A percentile compares a stretch with the other conserved stretches of the same genome.
Conservation (phyloP, 2,797 vertebrate species). For the Coccyzus lansbergi region DNA sequence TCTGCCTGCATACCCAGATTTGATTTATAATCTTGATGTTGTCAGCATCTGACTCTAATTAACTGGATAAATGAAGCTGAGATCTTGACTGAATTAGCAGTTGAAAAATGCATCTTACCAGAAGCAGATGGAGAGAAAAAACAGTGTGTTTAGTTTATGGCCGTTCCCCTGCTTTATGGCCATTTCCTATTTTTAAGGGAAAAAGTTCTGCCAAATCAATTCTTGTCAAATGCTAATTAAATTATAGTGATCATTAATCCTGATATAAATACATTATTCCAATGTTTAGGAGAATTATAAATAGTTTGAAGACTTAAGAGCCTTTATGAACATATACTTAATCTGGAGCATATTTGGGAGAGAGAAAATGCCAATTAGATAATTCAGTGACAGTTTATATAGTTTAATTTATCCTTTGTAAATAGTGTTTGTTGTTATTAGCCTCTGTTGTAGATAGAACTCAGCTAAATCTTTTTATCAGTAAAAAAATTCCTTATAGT, state of each 20-base stretch:
- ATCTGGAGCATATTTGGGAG: slow-evolving; percentile 42
- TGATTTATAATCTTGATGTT: slow-evolving; percentile 75
- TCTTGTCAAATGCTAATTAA: slow-evolving; percentile 82
- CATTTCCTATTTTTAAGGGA: slow-evolving; percentile 75
- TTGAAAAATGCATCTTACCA: slow-evolving; percentile 79
- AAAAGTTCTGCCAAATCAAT: slow-evolving; percentile 80
- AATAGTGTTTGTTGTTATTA: slow-evolving; percentile 44
- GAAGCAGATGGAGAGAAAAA: slow-evolving; percentile 81
- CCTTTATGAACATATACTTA: slow-evolving; percentile 25
- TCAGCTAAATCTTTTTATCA: background rate
- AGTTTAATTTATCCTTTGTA: slow-evolving; percentile 42
- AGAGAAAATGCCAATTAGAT: slow-evolving; percentile 53
- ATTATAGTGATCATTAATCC: slow-evolving; percentile 82
- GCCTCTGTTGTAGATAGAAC: slow-evolving; percentile 23
- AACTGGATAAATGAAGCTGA: slow-evolving; percentile 80
- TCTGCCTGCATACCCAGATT: slow-evolving; percentile 64
- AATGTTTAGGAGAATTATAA: slow-evolving; percentile 70
- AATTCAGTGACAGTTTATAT: slow-evolving; percentile 36
- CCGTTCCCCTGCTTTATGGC: slow-evolving; percentile 71
- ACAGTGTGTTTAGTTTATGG: slow-evolving; percentile 63
- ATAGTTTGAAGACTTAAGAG: slow-evolving; percentile 73
- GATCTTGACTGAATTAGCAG: slow-evolving; percentile 76
- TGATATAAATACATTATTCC: slow-evolving; percentile 75
- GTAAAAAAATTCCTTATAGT: background rate
- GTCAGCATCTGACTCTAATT: slow-evolving; percentile 83